phyloP scores from a whole-genome alignment of 2,797 vertebrate genomes.

The Podarcis siculus region DNA sequence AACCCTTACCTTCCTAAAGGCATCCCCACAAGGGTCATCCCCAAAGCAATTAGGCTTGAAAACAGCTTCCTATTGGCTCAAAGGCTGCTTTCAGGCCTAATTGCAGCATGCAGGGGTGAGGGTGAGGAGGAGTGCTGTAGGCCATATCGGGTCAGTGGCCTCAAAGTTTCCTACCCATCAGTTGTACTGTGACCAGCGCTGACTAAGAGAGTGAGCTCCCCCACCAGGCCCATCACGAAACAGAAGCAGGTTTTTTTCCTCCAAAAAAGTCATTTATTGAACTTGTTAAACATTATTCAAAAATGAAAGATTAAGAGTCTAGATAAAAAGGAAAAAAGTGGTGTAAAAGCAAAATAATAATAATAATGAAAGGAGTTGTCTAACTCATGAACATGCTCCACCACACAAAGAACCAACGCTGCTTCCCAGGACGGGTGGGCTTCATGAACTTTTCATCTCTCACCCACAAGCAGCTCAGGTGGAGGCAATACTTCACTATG shows the following conservation, averaged over 20 bases:
- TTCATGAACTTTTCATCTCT: not conserved
- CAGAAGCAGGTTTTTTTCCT: constrained; percentile 59
- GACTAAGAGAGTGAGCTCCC: not conserved
- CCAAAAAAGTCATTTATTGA: constrained; percentile 80
- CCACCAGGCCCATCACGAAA: not conserved
- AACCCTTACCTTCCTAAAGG: too few species aligned
- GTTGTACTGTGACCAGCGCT: not conserved
- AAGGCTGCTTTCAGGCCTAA: too few species aligned
- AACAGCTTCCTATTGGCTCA: too few species aligned
- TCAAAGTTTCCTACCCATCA: too few species aligned
- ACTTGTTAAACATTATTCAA: constrained; percentile 74
- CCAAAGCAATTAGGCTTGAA: too few species aligned
- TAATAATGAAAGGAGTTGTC: constrained; percentile 39
- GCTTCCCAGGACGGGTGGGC: not conserved
- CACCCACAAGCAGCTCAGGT: not conserved
- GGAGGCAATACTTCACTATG: too few species aligned
- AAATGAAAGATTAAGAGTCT: constrained; percentile 74
- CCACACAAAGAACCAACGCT: constrained; percentile 31
- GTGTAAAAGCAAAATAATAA: constrained; percentile 67
- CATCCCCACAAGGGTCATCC: too few species aligned
- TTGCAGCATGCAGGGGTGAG: too few species aligned
- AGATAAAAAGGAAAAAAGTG: constrained; percentile 72
- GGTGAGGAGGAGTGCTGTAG: too few species aligned
- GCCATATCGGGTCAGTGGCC: too few species aligned
- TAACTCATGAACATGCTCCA: constrained; percentile 64